Conservation (phyloP, 2,888 invertebrate species). For the Tanypteryx hageni region DNA sequence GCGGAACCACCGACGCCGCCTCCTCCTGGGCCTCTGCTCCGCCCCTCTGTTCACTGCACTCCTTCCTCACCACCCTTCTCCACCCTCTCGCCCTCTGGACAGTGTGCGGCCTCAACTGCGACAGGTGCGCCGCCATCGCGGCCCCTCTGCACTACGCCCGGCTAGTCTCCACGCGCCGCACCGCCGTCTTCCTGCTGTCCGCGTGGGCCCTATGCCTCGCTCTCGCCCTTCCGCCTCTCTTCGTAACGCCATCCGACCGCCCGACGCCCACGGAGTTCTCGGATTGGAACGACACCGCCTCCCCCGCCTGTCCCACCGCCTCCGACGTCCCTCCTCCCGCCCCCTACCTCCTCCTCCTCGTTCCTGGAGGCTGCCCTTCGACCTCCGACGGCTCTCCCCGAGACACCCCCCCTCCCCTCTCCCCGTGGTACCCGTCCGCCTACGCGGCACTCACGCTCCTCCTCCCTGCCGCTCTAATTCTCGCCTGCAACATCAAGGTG, state of each 20-base stretch:
- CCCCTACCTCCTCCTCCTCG: neutral
- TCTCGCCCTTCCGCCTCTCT: constrained; percentile 80
- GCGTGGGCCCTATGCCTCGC: constrained; percentile 83
- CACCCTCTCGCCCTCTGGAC: constrained; percentile 88
- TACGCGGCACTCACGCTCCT: constrained; percentile 82
- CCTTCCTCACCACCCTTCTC: constrained; percentile 83
- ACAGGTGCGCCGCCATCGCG: constrained; percentile 88
- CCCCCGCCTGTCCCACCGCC: constrained; percentile 71
- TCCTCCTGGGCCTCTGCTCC: constrained; percentile 77
- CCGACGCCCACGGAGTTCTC: neutral
- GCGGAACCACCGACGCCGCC: constrained; percentile 67
- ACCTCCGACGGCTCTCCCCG: constrained; percentile 74
- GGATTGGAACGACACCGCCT: constrained; percentile 24
- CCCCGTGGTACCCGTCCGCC: constrained; percentile 81
- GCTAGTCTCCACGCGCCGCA: constrained; percentile 84
- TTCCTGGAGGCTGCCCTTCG: neutral
- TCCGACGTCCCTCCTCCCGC: constrained; percentile 73
- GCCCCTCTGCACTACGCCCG: constrained; percentile 88
- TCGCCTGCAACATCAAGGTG: constrained; percentile 84
- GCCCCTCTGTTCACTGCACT: constrained; percentile 79
- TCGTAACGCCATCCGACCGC: constrained; percentile 74
- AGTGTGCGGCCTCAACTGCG: constrained; percentile 87
- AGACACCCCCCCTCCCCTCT: constrained; percentile 69
- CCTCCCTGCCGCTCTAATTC: constrained; percentile 82
- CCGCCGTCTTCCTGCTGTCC: constrained; percentile 81